Base-by-base conservation (phyloP, 2,797 vertebrate genomes). In the Tarsius wallacei region DNA sequence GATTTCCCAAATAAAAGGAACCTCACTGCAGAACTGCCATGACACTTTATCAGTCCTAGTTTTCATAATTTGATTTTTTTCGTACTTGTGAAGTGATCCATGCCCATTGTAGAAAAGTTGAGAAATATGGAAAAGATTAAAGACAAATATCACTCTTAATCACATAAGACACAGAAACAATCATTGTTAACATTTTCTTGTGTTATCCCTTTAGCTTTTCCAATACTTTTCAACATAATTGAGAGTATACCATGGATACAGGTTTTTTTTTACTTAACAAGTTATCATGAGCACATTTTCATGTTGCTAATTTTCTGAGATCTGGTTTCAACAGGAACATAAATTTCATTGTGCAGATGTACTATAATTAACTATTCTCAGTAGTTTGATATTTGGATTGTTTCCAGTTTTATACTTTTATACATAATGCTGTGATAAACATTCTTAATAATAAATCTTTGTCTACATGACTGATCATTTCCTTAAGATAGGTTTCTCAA, bases 381-480 rank as follows among this genome's bases (percentile, higher is more conserved):
- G 28, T 87, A 95, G 77, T 96, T 97, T 70, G n/a, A 94, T 93
- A 93, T 97, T 96, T 96, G 96, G 51, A 51, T 91, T 95, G 19
- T 94, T 97, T 95, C 78, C 70, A 96, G 59, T 90, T 96, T 93
- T 91, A 92, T 90, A 59, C 22, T 78, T 84, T 91, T 93, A 66
- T 33, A 70, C 11, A 84, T 83, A 78, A 86, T 92, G 47, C 63
- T 90, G 7, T 83, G 71, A 95, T 90, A 97, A 96, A 96, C 47
- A 87, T 66, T 51, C 87, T 88, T 92, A 90, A 92, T 94, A 93
- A 81, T 90, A 84, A 91, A 95, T 96, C 63, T 93, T 93, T 94
- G 53, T 82, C 81, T 96, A 76, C 15, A 53, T 53, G 9, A 91
- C 53, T 90, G 77, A 87, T 90, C 63, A 90, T 93, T 91, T 97